phyloP scores from a whole-genome alignment of 2,888 invertebrate species.

The Mycalesis mineus region DNA sequence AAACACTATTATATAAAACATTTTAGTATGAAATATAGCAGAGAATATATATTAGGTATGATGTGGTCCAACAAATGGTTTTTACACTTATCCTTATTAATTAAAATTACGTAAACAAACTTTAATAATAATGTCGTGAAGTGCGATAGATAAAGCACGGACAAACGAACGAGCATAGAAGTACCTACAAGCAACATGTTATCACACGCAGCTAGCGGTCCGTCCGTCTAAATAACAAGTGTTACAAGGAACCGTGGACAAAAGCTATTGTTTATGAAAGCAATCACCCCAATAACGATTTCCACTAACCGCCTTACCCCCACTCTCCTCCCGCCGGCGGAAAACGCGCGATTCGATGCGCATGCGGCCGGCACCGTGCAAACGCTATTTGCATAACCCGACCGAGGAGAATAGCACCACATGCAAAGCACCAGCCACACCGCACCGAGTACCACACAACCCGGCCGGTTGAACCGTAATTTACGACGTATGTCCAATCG shows the following conservation, averaged over 20 bases:
- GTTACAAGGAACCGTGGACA: constrained; percentile 65
- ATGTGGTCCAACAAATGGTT: too few species aligned
- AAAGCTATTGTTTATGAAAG: constrained; percentile 77
- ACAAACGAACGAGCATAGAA: constrained; percentile 1
- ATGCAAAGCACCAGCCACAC: constrained; percentile 27
- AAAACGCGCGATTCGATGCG: constrained; percentile 75
- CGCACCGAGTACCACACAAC: constrained; percentile 49
- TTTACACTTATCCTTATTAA: too few species aligned
- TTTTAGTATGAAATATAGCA: too few species aligned
- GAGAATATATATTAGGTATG: too few species aligned
- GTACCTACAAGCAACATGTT: constrained; percentile 17
- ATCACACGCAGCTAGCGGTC: constrained; percentile 52
- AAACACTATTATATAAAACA: too few species aligned
- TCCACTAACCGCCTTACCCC: constrained; percentile 63
- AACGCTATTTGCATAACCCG: constrained; percentile 63
- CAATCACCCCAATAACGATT: constrained; percentile 78
- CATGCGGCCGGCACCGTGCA: constrained; percentile 60
- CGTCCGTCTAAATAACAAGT: constrained; percentile 61
- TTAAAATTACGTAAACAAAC: background rate
- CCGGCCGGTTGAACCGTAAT: constrained; percentile 60
- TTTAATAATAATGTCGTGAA: background rate
- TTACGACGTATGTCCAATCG: constrained; percentile 76
- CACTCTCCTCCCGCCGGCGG: constrained; percentile 43
- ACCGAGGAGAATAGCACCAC: constrained; percentile 39
- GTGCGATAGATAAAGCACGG: constrained; percentile 22